phyloP scores from a whole-genome alignment of 2,888 invertebrate genomes.

The Pycnomerus fuliginosus region DNA sequence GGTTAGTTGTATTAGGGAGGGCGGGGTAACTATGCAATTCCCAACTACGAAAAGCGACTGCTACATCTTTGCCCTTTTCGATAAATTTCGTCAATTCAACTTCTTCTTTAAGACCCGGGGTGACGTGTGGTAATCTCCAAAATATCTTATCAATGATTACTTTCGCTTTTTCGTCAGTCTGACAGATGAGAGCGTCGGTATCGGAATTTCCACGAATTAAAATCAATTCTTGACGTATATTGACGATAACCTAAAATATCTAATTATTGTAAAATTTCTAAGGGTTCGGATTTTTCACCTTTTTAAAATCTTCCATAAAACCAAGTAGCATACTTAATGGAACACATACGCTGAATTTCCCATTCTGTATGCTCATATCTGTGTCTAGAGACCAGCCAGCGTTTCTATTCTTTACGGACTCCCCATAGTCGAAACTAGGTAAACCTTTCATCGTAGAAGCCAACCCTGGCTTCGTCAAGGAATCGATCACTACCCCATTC shows the following conservation, averaged over 20 bases:
- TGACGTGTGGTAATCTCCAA: slow-evolving; percentile 28
- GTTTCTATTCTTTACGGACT: background rate
- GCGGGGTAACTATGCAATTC: slow-evolving; percentile 45
- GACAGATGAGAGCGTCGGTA: slow-evolving; percentile 28
- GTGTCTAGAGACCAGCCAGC: background rate
- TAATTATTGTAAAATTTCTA: too few species aligned
- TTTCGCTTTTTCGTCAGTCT: slow-evolving; percentile 3
- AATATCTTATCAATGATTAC: slow-evolving; percentile 16
- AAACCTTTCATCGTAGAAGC: background rate
- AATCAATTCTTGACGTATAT: background rate
- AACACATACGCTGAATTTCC: slow-evolving; percentile 1
- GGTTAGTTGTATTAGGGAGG: slow-evolving; percentile 37
- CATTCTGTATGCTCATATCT: background rate
- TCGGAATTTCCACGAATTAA: background rate
- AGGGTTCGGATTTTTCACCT: too few species aligned
- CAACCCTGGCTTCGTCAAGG: background rate
- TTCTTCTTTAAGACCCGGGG: slow-evolving; percentile 21
- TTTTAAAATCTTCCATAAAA: slow-evolving; percentile 1
- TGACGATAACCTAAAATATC: too few species aligned
- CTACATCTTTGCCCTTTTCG: slow-evolving; percentile 5
- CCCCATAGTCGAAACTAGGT: background rate
- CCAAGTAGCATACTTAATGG: background rate
- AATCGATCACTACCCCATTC: background rate
- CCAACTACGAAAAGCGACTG: slow-evolving; percentile 40
- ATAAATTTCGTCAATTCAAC: slow-evolving; percentile 15